Evolutionary conservation across 30 jellyfish, hydroid and myxozoan species (phyloP), one percentile per base, ranked within the genome.

Genomic region (Turritopsis dohrnii): DNA sequence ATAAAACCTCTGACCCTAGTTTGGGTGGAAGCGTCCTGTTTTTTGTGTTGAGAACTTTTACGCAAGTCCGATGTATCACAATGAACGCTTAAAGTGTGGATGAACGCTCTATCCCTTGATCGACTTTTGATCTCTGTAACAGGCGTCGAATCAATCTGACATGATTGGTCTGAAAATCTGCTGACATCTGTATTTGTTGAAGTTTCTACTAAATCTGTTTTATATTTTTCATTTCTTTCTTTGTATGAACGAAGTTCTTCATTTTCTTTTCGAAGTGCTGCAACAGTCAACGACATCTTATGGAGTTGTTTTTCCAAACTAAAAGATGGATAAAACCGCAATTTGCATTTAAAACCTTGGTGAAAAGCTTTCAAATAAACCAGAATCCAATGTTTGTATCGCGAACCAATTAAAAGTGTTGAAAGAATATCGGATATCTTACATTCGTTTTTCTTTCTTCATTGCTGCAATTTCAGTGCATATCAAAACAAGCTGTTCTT

Each of bases 401-500:
- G 13, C 13, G 60, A 41, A 41, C 13, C 60, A 41, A 41, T 41
- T 13, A 41, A 13, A 41, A 41, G 13, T 41, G 60, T 41, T 41
- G n/a, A n/a, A n/a, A n/a, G n/a, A n/a, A n/a, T n/a, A n/a, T n/a
- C n/a, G n/a, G n/a, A n/a, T n/a, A 3, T 41, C 77, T 0, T 69
- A 69, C 77, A n/a, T 27, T 0, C 77, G 28, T 1, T 69, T 69
- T 69, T 69, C 77, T 69, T 69, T 69, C 30, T 69, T 69, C 77
- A 69, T 69, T 23, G 30, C 30, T 8, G 77, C 77, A 8, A 69
- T n/a, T 21, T 69, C 77, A 16, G 77, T 69, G 22, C 77, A 69
- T 0, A 69, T n/a, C 19, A 69, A 19, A n/a, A 69, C 77, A 8
- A 69, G 30, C 9, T 69, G 77, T 19, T 69, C 77, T 69, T 69